Evolutionary conservation across 2,888 invertebrate species (phyloP), one percentile per base, ranked within the genome.

Genomic region (Coenonympha arcania): DNA sequence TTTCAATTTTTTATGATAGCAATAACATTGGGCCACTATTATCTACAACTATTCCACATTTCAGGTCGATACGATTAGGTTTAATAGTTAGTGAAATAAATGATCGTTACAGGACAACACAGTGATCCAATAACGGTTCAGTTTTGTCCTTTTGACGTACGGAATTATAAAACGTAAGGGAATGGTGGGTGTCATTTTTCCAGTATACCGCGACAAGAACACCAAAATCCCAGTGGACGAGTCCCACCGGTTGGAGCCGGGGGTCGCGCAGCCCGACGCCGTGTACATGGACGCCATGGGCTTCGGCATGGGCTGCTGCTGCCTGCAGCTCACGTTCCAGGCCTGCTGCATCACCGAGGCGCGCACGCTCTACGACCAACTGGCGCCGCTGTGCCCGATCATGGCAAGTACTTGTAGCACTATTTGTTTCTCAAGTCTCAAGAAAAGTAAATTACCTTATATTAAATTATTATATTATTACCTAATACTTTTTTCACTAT

Each of bases 271-370:
- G 65, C 94, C 94, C 0, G 95, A 98, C 84, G 95, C 96, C 68
- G 94, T 99, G 57, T 97, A 99, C 69, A 93, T 99, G 93, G 99
- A 99, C 79, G 96, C 97, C 1, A 99, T 99, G 99, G 99, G 98
- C 18, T 99, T 99, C 76, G 99, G 98, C 48, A 99, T 99, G 99
- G 99, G 99, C 22, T 98, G 98, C 76, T 97, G 96, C 68, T 99
- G 98, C 73, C 88, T 99, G 30, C 99, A 99, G 78, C 89, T 97
- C 48, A 97, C 96, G 41, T 99, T 99, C 87, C 94, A 96, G 82
- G 98, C 99, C 1, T 96, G 96, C 77, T 98, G 98, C 75, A 96
- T 99, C 58, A 90, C 90, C 36, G 99, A 99, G 87, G 99, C 99
- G 3, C 89, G 97, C 57, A 94, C 94, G 28, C 88, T 99, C 1